These are phyloP conservation scores for Sinocyclocheilus anshuiensis DNA, from an alignment of 2,113 vertebrate species.

Conservation along the genomic window DNA sequence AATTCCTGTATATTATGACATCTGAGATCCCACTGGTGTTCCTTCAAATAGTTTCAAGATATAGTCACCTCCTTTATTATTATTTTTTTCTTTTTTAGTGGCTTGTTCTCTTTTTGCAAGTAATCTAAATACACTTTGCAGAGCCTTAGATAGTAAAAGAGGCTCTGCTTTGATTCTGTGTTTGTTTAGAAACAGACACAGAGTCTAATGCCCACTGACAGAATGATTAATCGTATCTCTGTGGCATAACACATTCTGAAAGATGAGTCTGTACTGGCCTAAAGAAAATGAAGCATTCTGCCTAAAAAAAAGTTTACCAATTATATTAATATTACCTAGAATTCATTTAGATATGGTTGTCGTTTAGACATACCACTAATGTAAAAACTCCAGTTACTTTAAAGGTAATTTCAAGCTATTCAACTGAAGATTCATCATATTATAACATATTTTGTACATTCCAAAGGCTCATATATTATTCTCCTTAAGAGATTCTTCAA, in stretches of 20 bases:
- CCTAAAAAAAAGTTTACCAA: no score
- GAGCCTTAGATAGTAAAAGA: not conserved
- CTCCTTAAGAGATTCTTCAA: not conserved
- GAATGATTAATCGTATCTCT: constrained; percentile 35
- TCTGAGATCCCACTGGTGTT: not conserved
- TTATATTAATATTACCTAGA: constrained; percentile 1
- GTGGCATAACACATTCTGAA: constrained; percentile 16
- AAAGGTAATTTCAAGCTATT: not conserved
- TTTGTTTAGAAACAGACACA: constrained; percentile 27
- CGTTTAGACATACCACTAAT: not conserved
- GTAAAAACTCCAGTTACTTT: no score
- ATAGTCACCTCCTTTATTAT: not conserved
- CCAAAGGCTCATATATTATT: not conserved
- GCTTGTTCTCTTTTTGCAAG: not conserved
- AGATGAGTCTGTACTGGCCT: constrained; percentile 8
- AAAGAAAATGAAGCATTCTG: not conserved
- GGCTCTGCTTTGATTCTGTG: not conserved
- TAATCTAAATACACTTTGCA: not conserved
- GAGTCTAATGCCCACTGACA: constrained; percentile 27
- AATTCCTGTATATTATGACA: not conserved
- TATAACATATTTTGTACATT: not conserved
- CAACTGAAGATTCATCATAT: not conserved
- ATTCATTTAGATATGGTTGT: not conserved
- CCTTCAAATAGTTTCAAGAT: not conserved
- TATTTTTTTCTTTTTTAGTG: not conserved